Evolutionary conservation across 2,113 vertebrate species (phyloP).

Genomic region (Canis aureus): DNA sequence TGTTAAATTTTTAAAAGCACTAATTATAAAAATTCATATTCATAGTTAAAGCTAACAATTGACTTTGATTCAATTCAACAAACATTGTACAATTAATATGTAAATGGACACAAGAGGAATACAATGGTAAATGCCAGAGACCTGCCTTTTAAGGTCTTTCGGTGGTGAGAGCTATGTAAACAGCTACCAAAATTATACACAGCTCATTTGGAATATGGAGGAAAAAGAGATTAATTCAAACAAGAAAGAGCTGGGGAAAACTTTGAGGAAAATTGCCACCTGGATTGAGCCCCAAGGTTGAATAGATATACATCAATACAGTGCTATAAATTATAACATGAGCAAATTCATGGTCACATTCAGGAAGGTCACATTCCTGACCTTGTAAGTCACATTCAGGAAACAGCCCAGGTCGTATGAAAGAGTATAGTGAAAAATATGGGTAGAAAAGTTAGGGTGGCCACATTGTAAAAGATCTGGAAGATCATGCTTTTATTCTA

Average conservation of each 20-base stretch:
- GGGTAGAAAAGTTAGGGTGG: background rate
- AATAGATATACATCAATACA: background rate
- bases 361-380: background rate
- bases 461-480: background rate
- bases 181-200: background rate
- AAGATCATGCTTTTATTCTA: background rate
- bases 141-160: background rate
- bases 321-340: background rate
- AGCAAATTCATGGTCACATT: background rate
- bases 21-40: background rate
- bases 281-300: background rate
- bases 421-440: background rate
- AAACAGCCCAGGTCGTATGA: background rate
- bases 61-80: background rate
- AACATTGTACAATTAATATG: background rate
- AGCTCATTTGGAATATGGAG: background rate
- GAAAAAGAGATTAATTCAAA: background rate
- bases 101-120: background rate
- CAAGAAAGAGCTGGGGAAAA: background rate
- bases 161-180: background rate
- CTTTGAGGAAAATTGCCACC: background rate
- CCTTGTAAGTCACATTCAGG: background rate
- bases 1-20: background rate
- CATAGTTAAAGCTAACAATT: conserved; percentile 1
- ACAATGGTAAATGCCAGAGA: background rate